Conservation (phyloP, 2,888 invertebrate species). For the Hetaerina titia region DNA sequence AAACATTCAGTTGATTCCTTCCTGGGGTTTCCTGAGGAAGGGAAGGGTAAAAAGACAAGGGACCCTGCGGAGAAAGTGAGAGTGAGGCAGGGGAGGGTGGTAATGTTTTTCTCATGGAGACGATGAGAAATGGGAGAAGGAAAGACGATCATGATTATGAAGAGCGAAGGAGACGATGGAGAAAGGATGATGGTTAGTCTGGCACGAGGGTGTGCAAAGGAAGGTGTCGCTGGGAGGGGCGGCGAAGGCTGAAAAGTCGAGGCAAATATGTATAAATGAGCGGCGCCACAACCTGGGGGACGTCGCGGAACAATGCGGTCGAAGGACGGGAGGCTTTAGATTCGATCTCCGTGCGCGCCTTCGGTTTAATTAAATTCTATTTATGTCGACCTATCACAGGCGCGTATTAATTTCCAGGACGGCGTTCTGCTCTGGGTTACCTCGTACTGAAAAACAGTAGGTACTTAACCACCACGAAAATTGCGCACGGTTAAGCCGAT, state of each 20-base stretch:
- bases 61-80: too few species aligned
- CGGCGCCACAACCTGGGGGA: neutral
- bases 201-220: neutral
- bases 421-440: too few species aligned
- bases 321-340: neutral
- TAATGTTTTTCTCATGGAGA: too few species aligned
- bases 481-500: too few species aligned
- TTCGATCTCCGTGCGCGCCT: neutral
- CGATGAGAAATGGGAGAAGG: neutral
- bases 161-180: neutral
- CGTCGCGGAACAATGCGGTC: slow-evolving; percentile 4
- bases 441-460: too few species aligned
- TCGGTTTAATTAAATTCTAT: neutral
- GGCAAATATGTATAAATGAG: neutral
- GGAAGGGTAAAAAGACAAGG: too few species aligned
- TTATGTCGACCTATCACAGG: neutral
- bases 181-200: neutral
- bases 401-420: neutral
- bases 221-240: neutral
- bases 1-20: too few species aligned
- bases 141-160: neutral
- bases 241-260: neutral
- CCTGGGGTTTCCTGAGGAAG: too few species aligned
- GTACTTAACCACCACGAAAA: too few species aligned
- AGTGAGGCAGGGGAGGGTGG: too few species aligned